phyloP scores from a whole-genome alignment of 2,888 invertebrate genomes.

The Eremobia ochroleuca region DNA sequence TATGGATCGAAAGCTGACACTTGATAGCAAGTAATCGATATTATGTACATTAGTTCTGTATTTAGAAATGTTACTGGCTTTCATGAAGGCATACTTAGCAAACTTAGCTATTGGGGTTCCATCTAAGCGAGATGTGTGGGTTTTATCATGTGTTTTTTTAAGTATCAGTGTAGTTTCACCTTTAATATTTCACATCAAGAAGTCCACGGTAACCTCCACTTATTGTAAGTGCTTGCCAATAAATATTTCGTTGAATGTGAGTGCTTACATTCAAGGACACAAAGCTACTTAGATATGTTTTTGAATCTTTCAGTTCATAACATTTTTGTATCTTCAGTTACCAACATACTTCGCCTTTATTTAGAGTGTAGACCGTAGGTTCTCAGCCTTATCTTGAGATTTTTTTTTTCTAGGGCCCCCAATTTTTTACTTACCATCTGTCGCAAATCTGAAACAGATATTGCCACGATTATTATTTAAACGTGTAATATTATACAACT shows the following conservation, averaged over 20 bases:
- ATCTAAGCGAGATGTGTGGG: background rate
- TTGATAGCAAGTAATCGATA: constrained; percentile 13
- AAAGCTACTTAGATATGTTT: background rate
- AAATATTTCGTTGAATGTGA: constrained; percentile 9
- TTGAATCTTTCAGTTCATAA: background rate
- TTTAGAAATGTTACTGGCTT: constrained; percentile 1
- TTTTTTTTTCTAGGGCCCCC: too few relatives aligned
- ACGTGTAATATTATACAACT: too few relatives aligned
- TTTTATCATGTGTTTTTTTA: background rate
- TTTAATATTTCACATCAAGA: constrained; percentile 1
- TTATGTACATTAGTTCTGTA: constrained; percentile 9
- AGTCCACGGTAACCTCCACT: constrained; percentile 7
- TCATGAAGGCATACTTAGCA: background rate
- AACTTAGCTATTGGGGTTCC: background rate
- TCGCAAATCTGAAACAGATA: too few relatives aligned
- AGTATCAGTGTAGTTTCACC: background rate
- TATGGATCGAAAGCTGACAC: constrained; percentile 25
- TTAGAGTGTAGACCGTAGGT: too few relatives aligned
- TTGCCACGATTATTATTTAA: too few relatives aligned
- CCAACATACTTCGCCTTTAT: too few relatives aligned
- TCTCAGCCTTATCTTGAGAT: too few relatives aligned
- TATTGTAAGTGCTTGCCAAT: background rate
- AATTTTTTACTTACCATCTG: too few relatives aligned
- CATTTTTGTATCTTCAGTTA: too few relatives aligned
- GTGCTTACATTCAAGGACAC: background rate